Percentiles rank a stretch among this genome's conserved stretches.
phyloP scores from a whole-genome alignment of 2,888 invertebrate genomes.

The Arge pagana region DNA sequence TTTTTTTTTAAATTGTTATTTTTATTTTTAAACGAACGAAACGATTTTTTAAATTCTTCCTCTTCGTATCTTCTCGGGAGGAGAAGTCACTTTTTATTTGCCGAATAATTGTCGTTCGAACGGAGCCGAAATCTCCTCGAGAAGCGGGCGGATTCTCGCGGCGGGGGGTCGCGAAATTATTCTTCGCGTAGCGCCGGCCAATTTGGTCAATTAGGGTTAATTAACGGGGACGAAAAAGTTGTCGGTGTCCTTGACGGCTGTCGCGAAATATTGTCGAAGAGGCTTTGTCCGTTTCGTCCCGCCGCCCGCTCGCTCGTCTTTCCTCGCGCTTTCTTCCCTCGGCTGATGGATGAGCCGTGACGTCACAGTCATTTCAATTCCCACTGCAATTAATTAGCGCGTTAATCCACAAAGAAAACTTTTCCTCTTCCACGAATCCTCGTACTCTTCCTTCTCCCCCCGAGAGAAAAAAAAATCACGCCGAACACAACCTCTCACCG shows the following conservation, averaged over 20 bases:
- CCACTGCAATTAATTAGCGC: constrained; percentile 6
- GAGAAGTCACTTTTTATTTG: no score
- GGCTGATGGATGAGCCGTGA: constrained; percentile 13
- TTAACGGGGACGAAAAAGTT: constrained; percentile 11
- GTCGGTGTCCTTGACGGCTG: constrained; percentile 14
- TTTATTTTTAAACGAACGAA: no score
- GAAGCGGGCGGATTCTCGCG: not conserved
- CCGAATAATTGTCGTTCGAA: no score
- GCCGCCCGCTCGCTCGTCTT: no score
- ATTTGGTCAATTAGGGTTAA: constrained; percentile 19
- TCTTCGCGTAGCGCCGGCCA: constrained; percentile 15
- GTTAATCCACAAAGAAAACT: constrained; percentile 1
- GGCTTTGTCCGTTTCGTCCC: constrained; percentile 5
- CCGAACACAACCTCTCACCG: no score
- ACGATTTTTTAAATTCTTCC: no score
- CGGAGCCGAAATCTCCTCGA: no score
- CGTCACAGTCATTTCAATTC: not conserved
- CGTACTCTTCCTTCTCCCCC: not conserved
- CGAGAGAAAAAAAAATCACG: no score
- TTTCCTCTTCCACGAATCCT: not conserved
- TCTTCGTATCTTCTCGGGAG: no score
- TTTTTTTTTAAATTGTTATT: no score
- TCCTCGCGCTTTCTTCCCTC: no score
- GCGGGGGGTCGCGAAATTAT: constrained; percentile 11
- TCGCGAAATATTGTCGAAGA: constrained; percentile 10